Evolutionary conservation across 2,797 vertebrate species (phyloP), one percentile per base, ranked within the genome.

Genomic region (Podarcis siculus): DNA sequence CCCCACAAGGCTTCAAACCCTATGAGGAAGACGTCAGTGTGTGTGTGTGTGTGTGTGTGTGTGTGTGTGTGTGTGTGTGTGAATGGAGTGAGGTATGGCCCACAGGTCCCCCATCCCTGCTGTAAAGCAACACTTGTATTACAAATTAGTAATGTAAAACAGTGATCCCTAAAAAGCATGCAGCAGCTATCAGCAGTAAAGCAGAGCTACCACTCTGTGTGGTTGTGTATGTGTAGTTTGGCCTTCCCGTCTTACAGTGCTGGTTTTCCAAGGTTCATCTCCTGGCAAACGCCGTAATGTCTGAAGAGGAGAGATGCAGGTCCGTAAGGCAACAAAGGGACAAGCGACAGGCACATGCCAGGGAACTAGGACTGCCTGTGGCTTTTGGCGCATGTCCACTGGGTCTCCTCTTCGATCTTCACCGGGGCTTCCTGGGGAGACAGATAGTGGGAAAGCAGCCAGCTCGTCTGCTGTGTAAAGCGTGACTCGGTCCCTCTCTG

Each of bases 381-480:
- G 25, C 35, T 83, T 42, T 30, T 88, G 81, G 75, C 66, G 58
- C 37, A 72, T 61, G 2, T 35, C 49, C 25, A 72, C 8, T 39
- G 79, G 23, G 5, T 75, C 45, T 82, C 49, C 49, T 61, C 35
- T 82, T 76, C 37, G 25, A 5, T 37, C 30, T 30, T 69, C 10
- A 0, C 45, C 8, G n/a, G 37, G 9, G 45, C 61, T 64, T 67
- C 39, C 66, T 25, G 23, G 21, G 21, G 6, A 86, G 58, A 67
- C 64, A 77, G 64, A 13, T 66, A 39, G 77, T 81, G 69, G 55
- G 30, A 67, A 85, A 66, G 67, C 32, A 49, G 58, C 55, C 73
- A 73, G 35, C 35, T 12, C 39, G n/a, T 85, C 78, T 85, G n/a
- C 83, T 81, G 30, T 64, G 49, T 67, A 61, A 85, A 85, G 49